These are phyloP conservation scores for Myotis yumanensis DNA, from an alignment of 2,113 vertebrate species.

Conservation along the genomic window DNA sequence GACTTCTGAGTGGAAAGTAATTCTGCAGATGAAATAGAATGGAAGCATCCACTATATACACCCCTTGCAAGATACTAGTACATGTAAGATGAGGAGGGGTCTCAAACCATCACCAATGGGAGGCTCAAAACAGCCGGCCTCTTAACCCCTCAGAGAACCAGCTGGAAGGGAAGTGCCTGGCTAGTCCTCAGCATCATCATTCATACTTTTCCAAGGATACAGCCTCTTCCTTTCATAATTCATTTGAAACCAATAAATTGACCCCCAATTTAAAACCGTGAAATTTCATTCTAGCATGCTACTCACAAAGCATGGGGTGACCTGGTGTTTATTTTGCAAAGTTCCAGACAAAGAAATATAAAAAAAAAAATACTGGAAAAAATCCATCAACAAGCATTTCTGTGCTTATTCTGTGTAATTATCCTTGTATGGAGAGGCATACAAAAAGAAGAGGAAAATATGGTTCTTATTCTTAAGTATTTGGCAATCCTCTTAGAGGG, in stretches of 20 bases:
- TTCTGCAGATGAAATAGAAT: slow-evolving; percentile 68
- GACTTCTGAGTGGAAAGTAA: slow-evolving; percentile 56
- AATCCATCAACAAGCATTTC: slow-evolving; percentile 60
- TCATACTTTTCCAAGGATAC: background rate
- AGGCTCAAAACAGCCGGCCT: background rate
- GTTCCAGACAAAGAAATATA: slow-evolving; percentile 66
- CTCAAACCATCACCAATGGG: background rate
- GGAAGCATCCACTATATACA: slow-evolving; percentile 49
- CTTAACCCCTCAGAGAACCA: background rate
- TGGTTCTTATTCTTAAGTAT: background rate
- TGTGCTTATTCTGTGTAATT: slow-evolving; percentile 41
- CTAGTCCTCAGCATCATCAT: background rate
- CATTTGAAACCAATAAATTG: slow-evolving; percentile 32
- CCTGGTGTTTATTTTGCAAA: slow-evolving; percentile 51
- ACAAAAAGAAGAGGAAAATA: background rate
- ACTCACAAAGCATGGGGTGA: background rate
- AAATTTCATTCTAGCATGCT: background rate
- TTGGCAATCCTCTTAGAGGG: background rate
- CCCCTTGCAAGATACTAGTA: slow-evolving; percentile 42
- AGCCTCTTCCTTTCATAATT: background rate
- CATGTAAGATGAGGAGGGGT: background rate
- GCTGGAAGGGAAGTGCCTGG: background rate
- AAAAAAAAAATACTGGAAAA: slow-evolving; percentile 38
- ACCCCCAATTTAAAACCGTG: background rate
- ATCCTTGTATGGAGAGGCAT: slow-evolving; percentile 45